Percentiles rank a stretch among this genome's conserved stretches.
These are phyloP conservation scores for Melanotus villosus DNA, from an alignment of 2,888 invertebrate genomes.

Conservation along the genomic window DNA sequence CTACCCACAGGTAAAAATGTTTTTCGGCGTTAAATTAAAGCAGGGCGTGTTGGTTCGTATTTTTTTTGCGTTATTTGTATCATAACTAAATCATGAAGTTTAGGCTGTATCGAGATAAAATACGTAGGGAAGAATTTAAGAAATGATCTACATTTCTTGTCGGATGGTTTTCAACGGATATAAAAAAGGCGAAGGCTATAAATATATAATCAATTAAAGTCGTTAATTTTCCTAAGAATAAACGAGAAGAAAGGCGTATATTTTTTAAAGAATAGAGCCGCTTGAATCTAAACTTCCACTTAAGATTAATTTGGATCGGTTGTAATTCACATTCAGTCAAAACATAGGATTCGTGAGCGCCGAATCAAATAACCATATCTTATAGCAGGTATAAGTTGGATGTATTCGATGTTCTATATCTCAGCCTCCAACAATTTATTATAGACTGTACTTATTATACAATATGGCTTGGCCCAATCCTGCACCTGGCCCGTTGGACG, in stretches of 20 bases:
- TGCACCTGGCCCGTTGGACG: conserved; percentile 53
- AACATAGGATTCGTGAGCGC: conserved; percentile 50
- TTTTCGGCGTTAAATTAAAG: too few species aligned
- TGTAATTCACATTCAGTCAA: conserved; percentile 54
- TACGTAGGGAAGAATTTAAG: too few species aligned
- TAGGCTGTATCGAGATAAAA: too few species aligned
- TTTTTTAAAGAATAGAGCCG: conserved; percentile 16
- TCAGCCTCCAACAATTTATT: conserved; percentile 54
- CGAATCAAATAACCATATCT: conserved; percentile 52
- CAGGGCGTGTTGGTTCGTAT: too few species aligned
- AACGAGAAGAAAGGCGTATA: background rate
- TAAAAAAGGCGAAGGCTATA: too few species aligned
- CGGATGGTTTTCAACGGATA: too few species aligned
- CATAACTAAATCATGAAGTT: too few species aligned
- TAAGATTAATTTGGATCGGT: conserved; percentile 33
- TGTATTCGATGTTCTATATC: conserved; percentile 51
- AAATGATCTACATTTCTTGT: too few species aligned
- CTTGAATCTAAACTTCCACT: conserved; percentile 26
- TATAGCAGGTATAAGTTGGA: conserved; percentile 53
- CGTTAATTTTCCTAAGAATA: background rate
- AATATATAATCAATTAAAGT: too few species aligned
- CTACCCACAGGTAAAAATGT: too few species aligned
- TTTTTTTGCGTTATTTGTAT: too few species aligned
- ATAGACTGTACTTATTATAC: conserved; percentile 56
- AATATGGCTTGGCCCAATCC: conserved; percentile 53